Evolutionary conservation across 1,140 invertebrate species (phyloP).

Genomic region (Daktulosphaira vitifoliae): DNA sequence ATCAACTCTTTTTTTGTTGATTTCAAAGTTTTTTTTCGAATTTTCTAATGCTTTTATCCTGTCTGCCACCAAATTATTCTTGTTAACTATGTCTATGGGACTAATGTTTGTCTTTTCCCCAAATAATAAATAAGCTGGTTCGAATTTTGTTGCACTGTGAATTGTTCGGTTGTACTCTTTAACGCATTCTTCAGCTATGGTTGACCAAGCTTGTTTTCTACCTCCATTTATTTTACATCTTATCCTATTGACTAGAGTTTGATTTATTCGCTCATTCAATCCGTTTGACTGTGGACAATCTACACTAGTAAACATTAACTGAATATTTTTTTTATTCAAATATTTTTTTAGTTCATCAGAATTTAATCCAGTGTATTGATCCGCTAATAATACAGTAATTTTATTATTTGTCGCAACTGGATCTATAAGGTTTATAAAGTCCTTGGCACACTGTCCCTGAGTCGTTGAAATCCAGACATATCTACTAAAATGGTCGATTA

Average conservation of each 20-base stretch:
- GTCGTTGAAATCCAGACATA: background rate
- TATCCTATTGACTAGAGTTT: conserved; percentile 36
- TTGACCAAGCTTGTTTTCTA: conserved; percentile 36
- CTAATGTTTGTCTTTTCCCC: background rate
- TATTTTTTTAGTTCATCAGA: background rate
- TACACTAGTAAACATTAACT: background rate
- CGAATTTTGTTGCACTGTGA: conserved; percentile 37
- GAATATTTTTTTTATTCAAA: background rate
- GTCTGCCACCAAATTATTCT: background rate
- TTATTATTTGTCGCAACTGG: background rate
- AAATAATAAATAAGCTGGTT: conserved; percentile 37
- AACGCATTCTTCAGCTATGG: conserved; percentile 36
- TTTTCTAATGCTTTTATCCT: background rate
- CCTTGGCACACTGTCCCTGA: background rate
- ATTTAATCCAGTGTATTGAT: conserved; percentile 1
- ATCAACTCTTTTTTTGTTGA: too few relatives aligned
- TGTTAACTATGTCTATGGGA: background rate
- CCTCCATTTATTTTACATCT: conserved; percentile 36
- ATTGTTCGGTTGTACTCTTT: conserved; percentile 37
- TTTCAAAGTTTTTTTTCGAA: background rate
- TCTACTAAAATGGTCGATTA: background rate
- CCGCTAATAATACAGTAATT: background rate
- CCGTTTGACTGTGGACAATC: conserved; percentile 27
- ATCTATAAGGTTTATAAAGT: background rate
- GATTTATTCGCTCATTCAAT: conserved; percentile 32